phyloP scores from a whole-genome alignment of 2,113 vertebrate species.

The Nematolebias whitei region DNA sequence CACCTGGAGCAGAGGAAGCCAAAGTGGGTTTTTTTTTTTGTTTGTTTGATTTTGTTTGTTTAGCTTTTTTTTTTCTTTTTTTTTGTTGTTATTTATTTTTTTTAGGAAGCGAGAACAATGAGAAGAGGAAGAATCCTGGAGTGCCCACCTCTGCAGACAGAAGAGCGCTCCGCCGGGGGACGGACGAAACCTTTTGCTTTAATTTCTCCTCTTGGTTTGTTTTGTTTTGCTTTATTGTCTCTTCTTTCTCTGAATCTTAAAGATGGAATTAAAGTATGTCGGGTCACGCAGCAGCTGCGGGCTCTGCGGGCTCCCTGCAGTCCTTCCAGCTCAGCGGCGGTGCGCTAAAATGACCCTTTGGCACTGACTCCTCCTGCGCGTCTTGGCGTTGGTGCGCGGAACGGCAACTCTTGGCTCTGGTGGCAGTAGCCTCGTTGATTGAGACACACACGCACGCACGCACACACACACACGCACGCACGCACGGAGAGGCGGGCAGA shows the following conservation, averaged over 20 bases:
- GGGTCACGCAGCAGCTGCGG: conserved; percentile 48
- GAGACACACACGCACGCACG: conserved; percentile 59
- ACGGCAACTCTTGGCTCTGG: conserved; percentile 79
- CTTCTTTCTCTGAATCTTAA: conserved; percentile 30
- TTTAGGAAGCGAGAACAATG: too few relatives aligned
- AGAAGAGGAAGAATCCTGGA: conserved; percentile 49
- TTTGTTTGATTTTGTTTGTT: neutral
- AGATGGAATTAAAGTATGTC: conserved; percentile 43
- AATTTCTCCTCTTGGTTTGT: neutral
- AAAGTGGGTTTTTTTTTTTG: conserved; percentile 46
- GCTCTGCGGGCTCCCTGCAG: conserved; percentile 63
- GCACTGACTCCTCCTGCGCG: conserved; percentile 78
- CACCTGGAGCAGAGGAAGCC: conserved; percentile 65
- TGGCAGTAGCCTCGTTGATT: conserved; percentile 68
- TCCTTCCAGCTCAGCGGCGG: conserved; percentile 68
- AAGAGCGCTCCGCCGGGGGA: conserved; percentile 46
- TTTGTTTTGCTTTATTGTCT: conserved; percentile 19
- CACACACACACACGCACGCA: neutral
- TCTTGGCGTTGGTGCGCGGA: conserved; percentile 75
- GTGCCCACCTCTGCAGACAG: conserved; percentile 66
- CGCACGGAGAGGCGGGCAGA: conserved; percentile 51
- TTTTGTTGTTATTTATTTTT: neutral
- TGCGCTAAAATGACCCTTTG: conserved; percentile 78
- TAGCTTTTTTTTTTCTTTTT: neutral
- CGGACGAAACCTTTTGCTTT: too few relatives aligned